A percentile compares a stretch with the other conserved stretches of the same genome.
Conservation (phyloP, 1,140 invertebrate species). For the Drosophila bocki region DNA sequence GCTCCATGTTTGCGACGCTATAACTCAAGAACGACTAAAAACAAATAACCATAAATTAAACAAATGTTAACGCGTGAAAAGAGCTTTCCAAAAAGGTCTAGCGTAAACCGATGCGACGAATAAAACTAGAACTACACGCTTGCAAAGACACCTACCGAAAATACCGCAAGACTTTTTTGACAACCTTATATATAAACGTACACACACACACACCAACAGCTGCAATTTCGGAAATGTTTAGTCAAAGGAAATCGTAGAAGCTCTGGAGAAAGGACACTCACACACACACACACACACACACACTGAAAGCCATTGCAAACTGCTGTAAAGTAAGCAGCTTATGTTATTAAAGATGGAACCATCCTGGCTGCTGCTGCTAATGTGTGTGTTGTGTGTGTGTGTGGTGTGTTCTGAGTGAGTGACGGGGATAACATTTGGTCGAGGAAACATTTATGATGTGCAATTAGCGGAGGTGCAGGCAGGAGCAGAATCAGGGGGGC, state of each 20-base stretch:
- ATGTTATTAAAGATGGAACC: slow-evolving; percentile 42
- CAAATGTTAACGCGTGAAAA: too few relatives aligned
- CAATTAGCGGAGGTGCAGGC: slow-evolving; percentile 47
- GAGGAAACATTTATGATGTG: slow-evolving; percentile 61
- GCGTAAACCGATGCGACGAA: too few relatives aligned
- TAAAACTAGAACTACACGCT: too few relatives aligned
- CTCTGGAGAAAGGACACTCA: slow-evolving; percentile 37
- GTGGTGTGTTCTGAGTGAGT: slow-evolving; percentile 14
- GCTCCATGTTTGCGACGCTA: too few relatives aligned
- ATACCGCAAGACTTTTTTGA: too few relatives aligned
- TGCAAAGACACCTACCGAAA: too few relatives aligned
- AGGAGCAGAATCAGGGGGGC: slow-evolving; percentile 6
- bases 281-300: slow-evolving; percentile 9
- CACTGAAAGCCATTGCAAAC: slow-evolving; percentile 33
- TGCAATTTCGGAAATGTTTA: slow-evolving; percentile 54
- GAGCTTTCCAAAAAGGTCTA: too few relatives aligned
- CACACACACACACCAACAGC: slow-evolving; percentile 40
- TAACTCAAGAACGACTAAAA: too few relatives aligned
- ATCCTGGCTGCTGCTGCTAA: slow-evolving; percentile 1
- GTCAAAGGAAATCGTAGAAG: slow-evolving; percentile 49
- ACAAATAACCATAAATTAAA: too few relatives aligned
- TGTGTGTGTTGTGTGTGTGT: not conserved
- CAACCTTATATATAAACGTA: too few relatives aligned
- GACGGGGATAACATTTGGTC: slow-evolving; percentile 37
- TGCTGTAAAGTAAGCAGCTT: slow-evolving; percentile 61